Percentiles rank a stretch among this genome's conserved stretches.
These are phyloP conservation scores for Telmatochromis sp. DNA, from an alignment of 2,113 vertebrate species.

Conservation along the genomic window DNA sequence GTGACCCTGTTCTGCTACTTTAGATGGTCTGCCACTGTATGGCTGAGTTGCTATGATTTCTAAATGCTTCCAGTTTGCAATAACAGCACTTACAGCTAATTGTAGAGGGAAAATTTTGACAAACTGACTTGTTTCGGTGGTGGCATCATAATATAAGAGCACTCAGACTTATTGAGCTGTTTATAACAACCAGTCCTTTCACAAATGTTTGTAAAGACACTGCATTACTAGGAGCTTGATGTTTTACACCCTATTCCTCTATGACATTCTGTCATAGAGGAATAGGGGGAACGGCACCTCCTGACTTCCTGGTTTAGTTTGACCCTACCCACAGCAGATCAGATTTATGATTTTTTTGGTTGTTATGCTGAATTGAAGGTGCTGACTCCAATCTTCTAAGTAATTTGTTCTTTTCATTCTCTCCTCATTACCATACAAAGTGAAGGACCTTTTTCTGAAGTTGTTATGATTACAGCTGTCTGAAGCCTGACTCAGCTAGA, in stretches of 20 bases:
- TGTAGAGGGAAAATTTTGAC: neutral
- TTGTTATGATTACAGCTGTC: conserved; percentile 29
- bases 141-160: neutral
- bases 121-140: neutral
- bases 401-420: conserved; percentile 50
- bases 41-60: neutral
- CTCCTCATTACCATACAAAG: conserved; percentile 53
- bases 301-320: conserved; percentile 27
- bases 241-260: neutral
- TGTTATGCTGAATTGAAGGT: conserved; percentile 28
- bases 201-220: neutral
- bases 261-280: neutral
- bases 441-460: conserved; percentile 25
- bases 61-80: neutral
- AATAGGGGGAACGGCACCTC: neutral
- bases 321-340: conserved; percentile 1
- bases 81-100: neutral
- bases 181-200: neutral
- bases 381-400: conserved; percentile 51
- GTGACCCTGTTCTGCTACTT: neutral
- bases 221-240: neutral
- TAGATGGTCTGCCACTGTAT: neutral
- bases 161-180: neutral
- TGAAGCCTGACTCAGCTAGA: neutral
- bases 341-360: neutral